Percentiles rank a stretch among this genome's conserved stretches.
Evolutionary conservation across 64 coral and sea anemone genomes (phyloP).

Genomic region (Actinia equina): DNA sequence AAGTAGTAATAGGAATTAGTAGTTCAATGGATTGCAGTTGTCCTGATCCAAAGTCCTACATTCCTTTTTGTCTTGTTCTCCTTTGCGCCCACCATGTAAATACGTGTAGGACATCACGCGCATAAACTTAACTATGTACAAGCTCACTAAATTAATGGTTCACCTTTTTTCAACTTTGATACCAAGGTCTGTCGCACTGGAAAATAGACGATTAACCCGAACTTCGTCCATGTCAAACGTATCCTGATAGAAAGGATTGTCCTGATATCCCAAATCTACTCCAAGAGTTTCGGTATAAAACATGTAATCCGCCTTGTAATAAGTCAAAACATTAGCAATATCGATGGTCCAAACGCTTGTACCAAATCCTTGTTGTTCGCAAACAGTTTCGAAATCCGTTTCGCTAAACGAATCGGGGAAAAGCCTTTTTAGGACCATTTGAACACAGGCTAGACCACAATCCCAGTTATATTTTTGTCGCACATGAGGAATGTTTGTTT

Average conservation of each 20-base stretch:
- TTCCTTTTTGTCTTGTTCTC: too few species aligned
- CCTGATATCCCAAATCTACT: slow-evolving; percentile 71
- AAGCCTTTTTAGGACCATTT: slow-evolving; percentile 75
- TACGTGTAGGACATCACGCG: too few species aligned
- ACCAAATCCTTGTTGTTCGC: slow-evolving; percentile 59
- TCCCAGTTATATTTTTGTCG: slow-evolving; percentile 90
- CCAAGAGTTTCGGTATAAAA: slow-evolving; percentile 86
- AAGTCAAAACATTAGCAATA: slow-evolving; percentile 63
- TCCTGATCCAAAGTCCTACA: too few species aligned
- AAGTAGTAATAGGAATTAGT: too few species aligned
- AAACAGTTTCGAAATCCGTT: slow-evolving; percentile 44
- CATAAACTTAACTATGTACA: too few species aligned
- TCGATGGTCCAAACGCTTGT: slow-evolving; percentile 95
- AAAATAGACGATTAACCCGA: slow-evolving; percentile 85
- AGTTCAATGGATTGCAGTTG: too few species aligned
- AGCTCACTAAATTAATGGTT: too few species aligned
- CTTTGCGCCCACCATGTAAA: too few species aligned
- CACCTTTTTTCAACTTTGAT: slow-evolving; percentile 83
- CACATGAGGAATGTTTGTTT: slow-evolving; percentile 76
- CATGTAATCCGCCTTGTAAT: slow-evolving; percentile 49
- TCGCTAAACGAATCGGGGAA: slow-evolving; percentile 48
- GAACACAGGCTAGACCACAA: slow-evolving; percentile 82
- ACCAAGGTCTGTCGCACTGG: slow-evolving; percentile 56
- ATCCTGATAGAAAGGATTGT: slow-evolving; percentile 67
- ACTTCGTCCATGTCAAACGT: slow-evolving; percentile 53